Evolutionary conservation across 1,140 invertebrate genomes (phyloP), one percentile per base, ranked within the genome.

Genomic region (Cepaea nemoralis): DNA sequence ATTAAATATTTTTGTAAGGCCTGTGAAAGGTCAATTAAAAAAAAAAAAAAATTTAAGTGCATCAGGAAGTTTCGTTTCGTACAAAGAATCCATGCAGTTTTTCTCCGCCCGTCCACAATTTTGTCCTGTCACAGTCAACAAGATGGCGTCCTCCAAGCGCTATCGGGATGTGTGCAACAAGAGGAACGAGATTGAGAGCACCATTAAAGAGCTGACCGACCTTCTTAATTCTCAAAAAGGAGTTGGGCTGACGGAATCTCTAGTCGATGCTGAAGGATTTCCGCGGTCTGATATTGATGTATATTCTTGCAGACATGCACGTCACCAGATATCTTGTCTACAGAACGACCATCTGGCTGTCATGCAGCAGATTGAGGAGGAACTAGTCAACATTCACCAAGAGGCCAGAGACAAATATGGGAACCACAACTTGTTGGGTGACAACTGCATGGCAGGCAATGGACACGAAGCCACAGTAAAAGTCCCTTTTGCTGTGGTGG

Each of bases 221-320:
- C 92, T 95, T 63, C 90, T 96, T 67, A 91, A 93, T 77, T 91
- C 91, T 73, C 96, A 96, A 92, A 94, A 94, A 69, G 87, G 87
- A 91, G 94, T 98, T 77, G 96, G 96, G 14, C 96, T 99, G 96
- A 92, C 92, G 33, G 97, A 96, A 24, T 91, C 95, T n/a, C 89
- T 99, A 67, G 94, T 98, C 0, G 97, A 99, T 91, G 83, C 85
- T 2, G 95, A 98, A 87, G 97, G 96, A 1, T 99, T 94, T 92
- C 97, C 97, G 0, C 92, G 96, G 66, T 94, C 93, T 85, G 96
- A 97, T 87, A 95, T 99, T 83, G 97, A 99, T 92, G 94, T 98
- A 12, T 96, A 96, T 89, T 95, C 96, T 93, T 95, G 99, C 0
- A 93, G 97, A 80, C 94, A 95, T 90, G 95, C 97, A 0, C 93